Base-by-base conservation (phyloP, 2,113 vertebrate species). In the Haemorhous mexicanus region DNA sequence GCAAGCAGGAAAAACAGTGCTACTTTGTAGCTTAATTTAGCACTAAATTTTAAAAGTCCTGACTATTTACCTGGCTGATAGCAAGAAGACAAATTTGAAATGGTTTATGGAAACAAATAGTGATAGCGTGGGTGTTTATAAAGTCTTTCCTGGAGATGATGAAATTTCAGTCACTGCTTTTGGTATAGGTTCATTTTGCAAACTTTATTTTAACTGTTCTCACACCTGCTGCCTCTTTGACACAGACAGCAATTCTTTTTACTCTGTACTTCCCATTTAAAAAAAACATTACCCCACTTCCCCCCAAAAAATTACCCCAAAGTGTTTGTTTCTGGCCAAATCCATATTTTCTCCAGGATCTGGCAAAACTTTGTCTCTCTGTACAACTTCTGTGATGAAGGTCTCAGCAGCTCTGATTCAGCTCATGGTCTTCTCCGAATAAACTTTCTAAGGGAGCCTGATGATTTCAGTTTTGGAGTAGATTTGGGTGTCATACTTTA, bases 271-370 rank as follows among this genome's bases (percentile, higher is more conserved):
- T 86, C 9, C 15, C 16, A 50, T 28, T n/a, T n/a, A n/a, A 9
- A 53, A 52, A 30, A 49, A 49, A 11, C 6, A 67, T 32, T 50
- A 37, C 3, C 11, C 18, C 11, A 37, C 10, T 10, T 53, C 4
- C 2, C 18, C 22, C 2, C 8, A 17, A 41, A 41, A 32, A 32
- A 0, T 0, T 37, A 7, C 7, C 49, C 43, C 18, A 11, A 26
- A 72, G 5, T 20, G 4, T 24, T 59, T 16, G 5, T 64, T 69
- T 84, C 23, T 81, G 73, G 24, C 13, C 16, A 70, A 79, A 85
- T 44, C 23, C 12, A 3, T 52, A 4, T 56, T 66, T 77, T 82
- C 13, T 24, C 6, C 17, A n/a, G 22, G 43, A 33, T n/a, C 2
- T 56, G 13, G 14, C 6, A 73, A 76, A 77, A 41, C 2, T 1